Conservation (phyloP, 1,140 invertebrate species). For the Lepidostoma basale region DNA sequence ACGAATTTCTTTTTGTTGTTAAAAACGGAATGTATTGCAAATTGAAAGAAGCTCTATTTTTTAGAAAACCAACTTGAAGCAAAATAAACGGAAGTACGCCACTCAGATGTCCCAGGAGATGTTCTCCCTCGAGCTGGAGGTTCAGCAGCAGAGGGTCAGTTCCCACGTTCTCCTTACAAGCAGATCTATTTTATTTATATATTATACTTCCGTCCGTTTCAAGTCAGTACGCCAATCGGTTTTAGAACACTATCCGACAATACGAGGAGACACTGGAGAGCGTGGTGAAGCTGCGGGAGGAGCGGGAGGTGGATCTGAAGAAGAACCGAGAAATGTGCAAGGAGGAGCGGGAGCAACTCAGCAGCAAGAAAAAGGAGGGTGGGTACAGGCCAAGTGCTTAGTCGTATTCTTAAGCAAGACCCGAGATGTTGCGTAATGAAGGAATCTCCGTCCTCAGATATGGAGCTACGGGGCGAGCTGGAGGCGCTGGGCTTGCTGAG, state of each 20-base stretch:
- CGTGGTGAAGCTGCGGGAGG: slow-evolving; percentile 10
- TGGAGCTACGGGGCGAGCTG: slow-evolving; percentile 59
- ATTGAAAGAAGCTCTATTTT: slow-evolving; percentile 32
- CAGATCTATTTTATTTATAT: background rate
- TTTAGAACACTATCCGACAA: slow-evolving; percentile 32
- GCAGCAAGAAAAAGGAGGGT: slow-evolving; percentile 39
- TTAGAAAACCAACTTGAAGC: slow-evolving; percentile 53
- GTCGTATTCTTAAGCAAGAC: no score
- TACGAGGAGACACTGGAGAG: slow-evolving; percentile 35
- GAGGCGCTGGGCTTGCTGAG: slow-evolving; percentile 59
- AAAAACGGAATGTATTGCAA: background rate
- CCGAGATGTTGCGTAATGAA: no score
- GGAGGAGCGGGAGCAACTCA: slow-evolving; percentile 27
- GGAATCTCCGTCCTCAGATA: slow-evolving; percentile 50
- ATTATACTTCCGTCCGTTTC: no score
- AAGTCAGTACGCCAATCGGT: slow-evolving; percentile 6
- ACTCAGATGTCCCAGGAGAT: slow-evolving; percentile 53
- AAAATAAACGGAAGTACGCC: slow-evolving; percentile 53
- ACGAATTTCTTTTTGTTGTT: background rate
- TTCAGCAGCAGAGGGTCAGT: slow-evolving; percentile 56
- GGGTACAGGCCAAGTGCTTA: background rate
- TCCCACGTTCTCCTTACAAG: background rate
- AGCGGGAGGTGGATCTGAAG: slow-evolving; percentile 27
- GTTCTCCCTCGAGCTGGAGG: slow-evolving; percentile 55
- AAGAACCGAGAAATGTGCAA: slow-evolving; percentile 27